phyloP scores from a whole-genome alignment of 2,113 vertebrate genomes.

The Notiomystis cincta region DNA sequence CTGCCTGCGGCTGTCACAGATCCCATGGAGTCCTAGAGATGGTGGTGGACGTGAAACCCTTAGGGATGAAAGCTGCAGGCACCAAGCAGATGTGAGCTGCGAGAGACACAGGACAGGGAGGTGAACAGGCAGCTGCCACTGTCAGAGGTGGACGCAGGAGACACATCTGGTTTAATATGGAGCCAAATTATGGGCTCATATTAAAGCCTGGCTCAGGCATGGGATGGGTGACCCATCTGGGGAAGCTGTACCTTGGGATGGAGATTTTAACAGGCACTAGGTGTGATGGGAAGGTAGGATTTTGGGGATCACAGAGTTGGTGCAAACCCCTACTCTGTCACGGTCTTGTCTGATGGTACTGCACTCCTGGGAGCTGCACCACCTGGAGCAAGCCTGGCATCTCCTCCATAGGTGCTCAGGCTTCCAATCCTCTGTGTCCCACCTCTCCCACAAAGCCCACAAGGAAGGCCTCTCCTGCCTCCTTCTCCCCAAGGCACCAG shows the following conservation, averaged over 20 bases:
- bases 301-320: not conserved
- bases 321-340: no score
- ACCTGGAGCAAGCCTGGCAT: not conserved
- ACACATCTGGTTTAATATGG: not conserved
- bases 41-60: rapidly evolving
- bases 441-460: not conserved
- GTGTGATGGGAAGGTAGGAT: not conserved
- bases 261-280: not conserved
- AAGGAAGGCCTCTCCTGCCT: not conserved
- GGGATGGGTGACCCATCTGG: not conserved
- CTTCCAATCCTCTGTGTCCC: not conserved
- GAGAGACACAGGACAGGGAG: not conserved
- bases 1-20: rapidly evolving
- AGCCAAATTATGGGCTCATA: not conserved
- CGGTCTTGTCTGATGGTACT: not conserved
- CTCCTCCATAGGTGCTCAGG: not conserved
- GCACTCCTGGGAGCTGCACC: not conserved
- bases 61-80: not conserved
- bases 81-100: not conserved
- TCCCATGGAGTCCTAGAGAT: rapidly evolving
- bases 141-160: not conserved
- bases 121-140: not conserved
- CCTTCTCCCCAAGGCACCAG: not conserved
- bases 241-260: not conserved
- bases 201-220: not conserved